Conservation (phyloP, 2,888 invertebrate genomes). For the Tachystola acroxantha region DNA sequence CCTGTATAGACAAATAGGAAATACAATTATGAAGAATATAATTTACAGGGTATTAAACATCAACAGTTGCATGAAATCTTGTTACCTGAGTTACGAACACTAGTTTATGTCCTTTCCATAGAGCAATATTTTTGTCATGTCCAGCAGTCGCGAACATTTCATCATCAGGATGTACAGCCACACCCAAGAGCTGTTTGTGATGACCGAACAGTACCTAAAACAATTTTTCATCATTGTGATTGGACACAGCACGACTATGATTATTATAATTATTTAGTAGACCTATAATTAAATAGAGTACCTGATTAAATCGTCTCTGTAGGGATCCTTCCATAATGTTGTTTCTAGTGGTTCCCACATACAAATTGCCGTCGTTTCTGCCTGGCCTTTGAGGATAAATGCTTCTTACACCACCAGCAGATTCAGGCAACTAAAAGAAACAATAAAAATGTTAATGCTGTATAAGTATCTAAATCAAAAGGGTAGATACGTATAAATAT, state of each 20-base stretch:
- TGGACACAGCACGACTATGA: no score
- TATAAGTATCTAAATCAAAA: neutral
- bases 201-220: constrained; percentile 90
- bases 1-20: constrained; percentile 51
- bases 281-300: no score
- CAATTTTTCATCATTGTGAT: neutral
- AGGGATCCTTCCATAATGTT: constrained; percentile 94
- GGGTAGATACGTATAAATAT: neutral
- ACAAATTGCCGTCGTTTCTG: constrained; percentile 92
- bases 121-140: constrained; percentile 92
- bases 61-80: no score
- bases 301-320: constrained; percentile 91
- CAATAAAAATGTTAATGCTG: neutral
- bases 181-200: constrained; percentile 90
- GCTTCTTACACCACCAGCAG: constrained; percentile 92
- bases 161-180: constrained; percentile 93
- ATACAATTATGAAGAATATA: no score
- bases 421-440: constrained; percentile 86
- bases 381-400: constrained; percentile 93
- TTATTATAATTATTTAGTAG: neutral
- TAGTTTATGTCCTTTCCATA: constrained; percentile 93
- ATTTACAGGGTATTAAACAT: neutral
- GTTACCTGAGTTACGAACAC: constrained; percentile 92
- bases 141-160: constrained; percentile 95
- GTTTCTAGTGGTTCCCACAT: constrained; percentile 93